These are phyloP conservation scores for Drosophila lacteicornis DNA, from an alignment of 1,140 invertebrate genomes.

Conservation along the genomic window DNA sequence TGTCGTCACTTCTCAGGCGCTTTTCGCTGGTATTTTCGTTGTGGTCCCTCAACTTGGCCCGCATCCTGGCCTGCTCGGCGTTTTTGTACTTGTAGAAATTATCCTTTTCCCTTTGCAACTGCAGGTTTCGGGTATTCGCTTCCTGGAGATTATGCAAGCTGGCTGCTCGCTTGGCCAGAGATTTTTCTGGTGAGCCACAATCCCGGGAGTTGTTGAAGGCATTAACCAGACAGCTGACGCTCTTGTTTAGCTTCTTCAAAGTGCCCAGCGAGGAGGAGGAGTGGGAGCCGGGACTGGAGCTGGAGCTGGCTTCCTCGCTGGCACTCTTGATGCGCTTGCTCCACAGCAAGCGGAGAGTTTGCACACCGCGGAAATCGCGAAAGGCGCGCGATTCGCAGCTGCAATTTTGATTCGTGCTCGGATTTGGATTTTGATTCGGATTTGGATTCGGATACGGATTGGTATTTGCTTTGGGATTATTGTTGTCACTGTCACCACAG, in stretches of 20 bases:
- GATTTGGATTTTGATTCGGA: constrained; percentile 17
- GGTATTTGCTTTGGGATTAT: constrained; percentile 32
- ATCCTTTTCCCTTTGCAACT: constrained; percentile 67
- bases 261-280: constrained; percentile 55
- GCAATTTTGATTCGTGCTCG: constrained; percentile 41
- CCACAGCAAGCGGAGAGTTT: constrained; percentile 76
- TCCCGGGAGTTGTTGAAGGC: constrained; percentile 70
- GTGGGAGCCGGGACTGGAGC: constrained; percentile 11
- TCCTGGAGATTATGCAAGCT: constrained; percentile 72
- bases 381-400: constrained; percentile 64
- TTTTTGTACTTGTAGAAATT: constrained; percentile 85
- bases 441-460: constrained; percentile 27
- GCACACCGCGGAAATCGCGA: constrained; percentile 81
- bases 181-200: constrained; percentile 37
- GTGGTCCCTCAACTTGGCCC: constrained; percentile 48
- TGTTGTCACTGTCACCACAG: constrained; percentile 37
- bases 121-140: constrained; percentile 1
- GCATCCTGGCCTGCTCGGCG: constrained; percentile 77
- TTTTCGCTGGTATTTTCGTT: constrained; percentile 19
- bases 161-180: constrained; percentile 64
- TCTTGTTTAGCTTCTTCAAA: constrained; percentile 74
- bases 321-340: constrained; percentile 79
- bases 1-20: constrained; percentile 27
- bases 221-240: constrained; percentile 76
- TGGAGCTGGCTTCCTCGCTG: constrained; percentile 53